These are phyloP conservation scores for Coccyzus lansbergi DNA, from an alignment of 2,797 vertebrate species.

Conservation along the genomic window DNA sequence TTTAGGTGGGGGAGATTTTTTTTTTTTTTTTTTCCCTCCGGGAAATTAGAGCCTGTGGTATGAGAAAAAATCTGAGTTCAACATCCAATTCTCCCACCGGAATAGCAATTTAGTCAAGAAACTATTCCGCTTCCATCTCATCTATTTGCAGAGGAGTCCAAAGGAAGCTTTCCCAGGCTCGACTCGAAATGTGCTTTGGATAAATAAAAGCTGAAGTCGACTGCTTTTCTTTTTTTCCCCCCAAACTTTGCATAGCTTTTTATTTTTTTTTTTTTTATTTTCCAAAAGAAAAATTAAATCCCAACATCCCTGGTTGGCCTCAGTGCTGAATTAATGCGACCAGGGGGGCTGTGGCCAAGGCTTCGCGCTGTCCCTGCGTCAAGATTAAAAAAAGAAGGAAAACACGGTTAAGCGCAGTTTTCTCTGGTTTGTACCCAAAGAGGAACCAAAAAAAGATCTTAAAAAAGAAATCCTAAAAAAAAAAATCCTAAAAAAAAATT, in stretches of 20 bases:
- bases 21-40: not conserved
- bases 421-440: not conserved
- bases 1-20: not conserved
- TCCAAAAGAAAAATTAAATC: not conserved
- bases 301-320: not conserved
- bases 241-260: not conserved
- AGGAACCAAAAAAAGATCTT: too few species aligned
- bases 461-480: too few species aligned
- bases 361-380: not conserved
- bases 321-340: not conserved
- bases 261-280: not conserved
- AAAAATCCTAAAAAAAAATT: too few species aligned
- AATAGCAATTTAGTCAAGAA: not conserved
- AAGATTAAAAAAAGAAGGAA: not conserved
- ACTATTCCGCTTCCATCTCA: not conserved
- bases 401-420: not conserved
- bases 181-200: not conserved
- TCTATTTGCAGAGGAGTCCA: not conserved
- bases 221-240: not conserved
- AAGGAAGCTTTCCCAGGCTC: slow-evolving; percentile 37
- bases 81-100: slow-evolving; percentile 1
- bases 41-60: not conserved
- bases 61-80: not conserved
- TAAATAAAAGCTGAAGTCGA: not conserved
- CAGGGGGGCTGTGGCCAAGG: not conserved